Conservation (phyloP, 2,888 invertebrate genomes). For the Orthosia gothica region DNA sequence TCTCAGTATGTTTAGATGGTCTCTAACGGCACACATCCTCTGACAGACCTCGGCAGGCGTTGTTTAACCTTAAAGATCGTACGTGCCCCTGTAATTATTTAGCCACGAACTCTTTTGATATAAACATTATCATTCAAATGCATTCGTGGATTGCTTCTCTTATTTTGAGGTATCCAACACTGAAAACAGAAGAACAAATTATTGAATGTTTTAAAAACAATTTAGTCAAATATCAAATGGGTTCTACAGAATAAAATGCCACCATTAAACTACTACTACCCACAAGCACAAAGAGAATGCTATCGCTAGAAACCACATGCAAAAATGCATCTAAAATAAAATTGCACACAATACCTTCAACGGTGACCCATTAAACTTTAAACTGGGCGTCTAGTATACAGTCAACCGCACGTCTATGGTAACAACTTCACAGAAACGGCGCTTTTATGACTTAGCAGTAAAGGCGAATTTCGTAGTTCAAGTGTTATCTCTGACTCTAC, state of each 20-base stretch:
- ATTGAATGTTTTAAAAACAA: neutral
- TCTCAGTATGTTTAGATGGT: too few relatives aligned
- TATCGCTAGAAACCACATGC: conserved; percentile 39
- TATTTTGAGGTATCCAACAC: neutral
- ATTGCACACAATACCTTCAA: conserved; percentile 60
- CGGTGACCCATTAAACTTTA: conserved; percentile 78
- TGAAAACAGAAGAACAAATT: neutral
- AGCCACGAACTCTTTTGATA: too few relatives aligned
- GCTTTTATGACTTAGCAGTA: conserved; percentile 8
- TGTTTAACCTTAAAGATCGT: too few relatives aligned
- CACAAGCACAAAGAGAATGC: conserved; percentile 14
- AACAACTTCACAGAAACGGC: conserved; percentile 13
- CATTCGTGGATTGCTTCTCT: too few relatives aligned
- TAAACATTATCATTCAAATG: too few relatives aligned
- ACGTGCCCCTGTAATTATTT: too few relatives aligned
- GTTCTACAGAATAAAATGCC: neutral
- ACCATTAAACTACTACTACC: neutral
- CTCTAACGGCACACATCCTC: too few relatives aligned
- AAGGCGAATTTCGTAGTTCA: conserved; percentile 17
- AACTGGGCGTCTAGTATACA: conserved; percentile 55
- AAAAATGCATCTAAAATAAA: conserved; percentile 60
- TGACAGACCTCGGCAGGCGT: too few relatives aligned
- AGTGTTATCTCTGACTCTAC: conserved; percentile 13
- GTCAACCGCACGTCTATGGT: conserved; percentile 9
- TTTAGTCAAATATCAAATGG: neutral